Percentiles rank a stretch among this genome's conserved stretches.
phyloP scores from a whole-genome alignment of 2,797 vertebrate species.

The Lemur catta region DNA sequence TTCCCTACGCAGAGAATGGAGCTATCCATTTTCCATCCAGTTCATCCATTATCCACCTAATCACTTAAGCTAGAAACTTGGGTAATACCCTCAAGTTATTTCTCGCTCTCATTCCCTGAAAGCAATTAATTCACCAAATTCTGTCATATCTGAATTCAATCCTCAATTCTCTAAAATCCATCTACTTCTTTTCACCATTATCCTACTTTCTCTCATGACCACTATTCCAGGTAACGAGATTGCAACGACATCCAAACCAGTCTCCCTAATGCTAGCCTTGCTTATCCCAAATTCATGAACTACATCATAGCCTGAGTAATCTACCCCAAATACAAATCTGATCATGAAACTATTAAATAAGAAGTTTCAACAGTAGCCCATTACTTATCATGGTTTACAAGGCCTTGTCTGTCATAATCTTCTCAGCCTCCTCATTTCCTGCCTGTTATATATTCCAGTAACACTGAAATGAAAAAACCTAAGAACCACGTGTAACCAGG shows the following conservation, averaged over 20 bases:
- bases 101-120: constrained; percentile 6
- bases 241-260: not conserved
- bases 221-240: not conserved
- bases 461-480: not conserved
- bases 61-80: not conserved
- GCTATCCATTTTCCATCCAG: not conserved
- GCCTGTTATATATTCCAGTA: not conserved
- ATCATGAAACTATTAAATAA: not conserved
- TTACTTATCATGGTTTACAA: not conserved
- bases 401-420: not conserved
- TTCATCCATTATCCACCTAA: not conserved
- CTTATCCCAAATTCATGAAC: constrained; percentile 29
- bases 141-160: not conserved
- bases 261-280: not conserved
- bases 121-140: constrained; percentile 4
- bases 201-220: not conserved
- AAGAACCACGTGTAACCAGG: not conserved
- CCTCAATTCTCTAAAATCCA: not conserved
- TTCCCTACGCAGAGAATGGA: not conserved
- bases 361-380: not conserved
- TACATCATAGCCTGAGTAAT: not conserved
- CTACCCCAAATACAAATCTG: not conserved
- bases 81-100: not conserved
- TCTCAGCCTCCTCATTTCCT: constrained; percentile 19
- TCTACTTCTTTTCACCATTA: not conserved